phyloP scores from a whole-genome alignment of 2,113 vertebrate genomes.

The Agapornis roseicollis region DNA sequence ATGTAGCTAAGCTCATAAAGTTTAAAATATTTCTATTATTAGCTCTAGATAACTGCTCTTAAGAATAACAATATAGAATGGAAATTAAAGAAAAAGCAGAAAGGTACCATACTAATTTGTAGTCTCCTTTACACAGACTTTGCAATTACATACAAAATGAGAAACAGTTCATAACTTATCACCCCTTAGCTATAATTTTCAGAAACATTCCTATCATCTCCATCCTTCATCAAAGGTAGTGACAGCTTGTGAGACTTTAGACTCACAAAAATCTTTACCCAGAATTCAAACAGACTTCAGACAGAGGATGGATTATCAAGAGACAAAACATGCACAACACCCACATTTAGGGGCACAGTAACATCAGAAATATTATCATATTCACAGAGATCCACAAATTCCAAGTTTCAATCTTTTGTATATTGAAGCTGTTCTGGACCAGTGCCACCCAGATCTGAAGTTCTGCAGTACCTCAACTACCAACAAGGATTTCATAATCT shows the following conservation, averaged over 20 bases:
- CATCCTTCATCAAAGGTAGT: neutral
- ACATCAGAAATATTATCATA: neutral
- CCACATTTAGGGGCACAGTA: neutral
- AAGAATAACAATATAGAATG: neutral
- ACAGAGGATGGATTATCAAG: neutral
- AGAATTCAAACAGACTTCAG: neutral
- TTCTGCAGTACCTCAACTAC: neutral
- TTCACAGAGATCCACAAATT: neutral
- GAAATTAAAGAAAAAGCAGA: neutral
- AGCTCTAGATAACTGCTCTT: neutral
- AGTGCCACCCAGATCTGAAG: neutral
- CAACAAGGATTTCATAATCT: neutral
- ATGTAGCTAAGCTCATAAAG: neutral
- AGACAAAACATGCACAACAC: neutral
- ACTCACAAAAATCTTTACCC: neutral
- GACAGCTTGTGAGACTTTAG: neutral
- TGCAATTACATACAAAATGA: neutral
- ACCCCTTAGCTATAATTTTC: neutral
- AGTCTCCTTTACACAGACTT: neutral
- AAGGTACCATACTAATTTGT: neutral
- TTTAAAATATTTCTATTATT: neutral
- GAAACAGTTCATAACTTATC: neutral
- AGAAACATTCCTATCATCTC: neutral
- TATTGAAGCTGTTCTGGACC: neutral
- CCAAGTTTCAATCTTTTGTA: neutral